Conservation (phyloP, 2,888 invertebrate genomes). For the Automeris io region DNA sequence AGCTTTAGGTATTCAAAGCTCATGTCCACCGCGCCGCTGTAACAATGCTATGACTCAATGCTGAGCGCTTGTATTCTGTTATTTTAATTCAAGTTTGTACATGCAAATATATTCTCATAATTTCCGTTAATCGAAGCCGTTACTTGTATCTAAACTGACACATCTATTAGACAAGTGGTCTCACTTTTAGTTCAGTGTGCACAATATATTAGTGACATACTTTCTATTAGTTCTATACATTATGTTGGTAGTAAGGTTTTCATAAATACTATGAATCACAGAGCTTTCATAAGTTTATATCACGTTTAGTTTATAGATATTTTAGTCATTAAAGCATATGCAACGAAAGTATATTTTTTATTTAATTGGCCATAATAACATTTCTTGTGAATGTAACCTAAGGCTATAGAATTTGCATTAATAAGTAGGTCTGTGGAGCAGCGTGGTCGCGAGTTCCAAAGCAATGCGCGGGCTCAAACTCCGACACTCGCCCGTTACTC, state of each 20-base stretch:
- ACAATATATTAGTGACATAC: slow-evolving; percentile 7
- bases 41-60: slow-evolving; percentile 17
- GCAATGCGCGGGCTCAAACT: slow-evolving; percentile 34
- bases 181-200: slow-evolving; percentile 10
- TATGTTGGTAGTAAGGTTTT: background rate
- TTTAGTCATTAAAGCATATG: slow-evolving; percentile 6
- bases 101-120: slow-evolving; percentile 18
- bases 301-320: slow-evolving; percentile 1
- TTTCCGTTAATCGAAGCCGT: slow-evolving; percentile 23
- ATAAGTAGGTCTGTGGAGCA: slow-evolving; percentile 46
- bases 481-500: slow-evolving; percentile 58
- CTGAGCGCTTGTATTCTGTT: slow-evolving; percentile 15
- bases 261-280: background rate
- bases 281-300: background rate
- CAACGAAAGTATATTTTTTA: slow-evolving; percentile 24
- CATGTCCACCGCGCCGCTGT: background rate
- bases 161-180: slow-evolving; percentile 13
- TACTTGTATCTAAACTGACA: slow-evolving; percentile 17
- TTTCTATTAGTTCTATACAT: slow-evolving; percentile 1
- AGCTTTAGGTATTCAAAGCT: slow-evolving; percentile 11
- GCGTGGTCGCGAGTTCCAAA: slow-evolving; percentile 19
- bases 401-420: slow-evolving; percentile 38
- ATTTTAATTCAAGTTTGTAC: slow-evolving; percentile 16
- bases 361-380: slow-evolving; percentile 28
- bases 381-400: slow-evolving; percentile 27